A percentile compares a stretch with the other conserved stretches of the same genome.
These are phyloP conservation scores for Cariama cristata DNA, from an alignment of 2,113 vertebrate genomes.

Conservation along the genomic window DNA sequence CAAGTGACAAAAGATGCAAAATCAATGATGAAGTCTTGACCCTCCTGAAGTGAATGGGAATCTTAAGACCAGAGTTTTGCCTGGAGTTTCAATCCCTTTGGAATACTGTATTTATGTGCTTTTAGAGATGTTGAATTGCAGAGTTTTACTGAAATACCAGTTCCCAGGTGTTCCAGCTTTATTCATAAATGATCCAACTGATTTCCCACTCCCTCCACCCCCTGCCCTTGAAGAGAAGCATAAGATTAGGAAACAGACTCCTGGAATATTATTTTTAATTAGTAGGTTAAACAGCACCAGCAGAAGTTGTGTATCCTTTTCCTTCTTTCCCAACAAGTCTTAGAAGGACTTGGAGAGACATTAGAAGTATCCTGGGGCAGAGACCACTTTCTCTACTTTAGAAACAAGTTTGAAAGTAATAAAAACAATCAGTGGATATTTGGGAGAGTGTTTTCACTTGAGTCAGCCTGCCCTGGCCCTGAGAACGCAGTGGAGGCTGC, in stretches of 20 bases:
- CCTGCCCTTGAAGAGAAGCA: background rate
- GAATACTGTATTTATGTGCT: background rate
- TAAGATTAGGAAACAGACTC: background rate
- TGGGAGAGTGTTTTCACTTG: background rate
- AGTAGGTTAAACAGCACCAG: background rate
- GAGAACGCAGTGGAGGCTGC: background rate
- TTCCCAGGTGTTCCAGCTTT: background rate
- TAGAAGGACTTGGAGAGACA: background rate
- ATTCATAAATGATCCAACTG: background rate
- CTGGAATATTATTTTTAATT: background rate
- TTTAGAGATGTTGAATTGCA: background rate
- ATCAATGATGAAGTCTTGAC: background rate
- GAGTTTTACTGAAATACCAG: background rate
- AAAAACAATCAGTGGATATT: background rate
- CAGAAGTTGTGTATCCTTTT: background rate
- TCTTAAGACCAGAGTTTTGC: background rate
- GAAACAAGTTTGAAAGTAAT: background rate
- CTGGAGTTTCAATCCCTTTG: background rate
- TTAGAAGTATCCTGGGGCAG: background rate
- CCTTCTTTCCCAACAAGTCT: background rate
- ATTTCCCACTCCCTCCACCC: fast-evolving
- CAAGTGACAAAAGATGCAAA: background rate
- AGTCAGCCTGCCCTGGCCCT: background rate
- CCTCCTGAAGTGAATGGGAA: background rate
- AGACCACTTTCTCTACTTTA: background rate